Conservation (phyloP, 2,113 vertebrate species). For the Acrocephalus kingi region DNA sequence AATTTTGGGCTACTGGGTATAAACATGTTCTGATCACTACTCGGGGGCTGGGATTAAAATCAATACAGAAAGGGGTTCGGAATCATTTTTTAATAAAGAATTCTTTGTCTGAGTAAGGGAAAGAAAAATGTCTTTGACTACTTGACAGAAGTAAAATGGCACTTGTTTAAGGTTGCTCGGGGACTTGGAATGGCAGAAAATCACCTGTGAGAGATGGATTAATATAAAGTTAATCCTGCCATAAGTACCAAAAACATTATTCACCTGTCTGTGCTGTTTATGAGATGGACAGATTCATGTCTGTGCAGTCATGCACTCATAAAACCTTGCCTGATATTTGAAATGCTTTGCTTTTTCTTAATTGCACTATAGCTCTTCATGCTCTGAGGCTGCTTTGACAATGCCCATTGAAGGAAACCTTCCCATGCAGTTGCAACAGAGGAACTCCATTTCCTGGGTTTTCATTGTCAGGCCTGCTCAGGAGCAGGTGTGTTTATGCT, state of each 20-base stretch:
- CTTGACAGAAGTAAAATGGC: conserved; percentile 5
- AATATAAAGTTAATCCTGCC: not conserved
- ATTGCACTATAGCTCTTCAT: not conserved
- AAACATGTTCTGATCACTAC: not conserved
- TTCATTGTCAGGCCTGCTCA: not conserved
- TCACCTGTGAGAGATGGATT: conserved; percentile 25
- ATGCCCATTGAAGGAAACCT: not conserved
- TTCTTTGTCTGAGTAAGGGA: not conserved
- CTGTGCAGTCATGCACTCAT: not conserved
- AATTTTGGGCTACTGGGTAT: not conserved
- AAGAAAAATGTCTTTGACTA: not conserved
- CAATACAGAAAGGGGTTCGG: not conserved
- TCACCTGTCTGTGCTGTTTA: not conserved
- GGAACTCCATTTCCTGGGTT: not conserved
- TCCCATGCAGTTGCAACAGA: not conserved
- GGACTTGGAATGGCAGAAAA: conserved; percentile 17
- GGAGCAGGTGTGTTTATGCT: not conserved
- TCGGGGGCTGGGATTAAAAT: not conserved
- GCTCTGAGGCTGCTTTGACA: not conserved
- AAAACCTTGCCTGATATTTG: not conserved
- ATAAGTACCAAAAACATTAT: conserved; percentile 8
- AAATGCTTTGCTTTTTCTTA: not conserved
- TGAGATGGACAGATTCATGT: not conserved
- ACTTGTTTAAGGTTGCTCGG: not conserved
- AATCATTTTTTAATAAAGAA: not conserved